A percentile compares a stretch with the other conserved stretches of the same genome.
These are phyloP conservation scores for Gadus chalcogrammus DNA, from an alignment of 2,113 vertebrate genomes.

Conservation along the genomic window DNA sequence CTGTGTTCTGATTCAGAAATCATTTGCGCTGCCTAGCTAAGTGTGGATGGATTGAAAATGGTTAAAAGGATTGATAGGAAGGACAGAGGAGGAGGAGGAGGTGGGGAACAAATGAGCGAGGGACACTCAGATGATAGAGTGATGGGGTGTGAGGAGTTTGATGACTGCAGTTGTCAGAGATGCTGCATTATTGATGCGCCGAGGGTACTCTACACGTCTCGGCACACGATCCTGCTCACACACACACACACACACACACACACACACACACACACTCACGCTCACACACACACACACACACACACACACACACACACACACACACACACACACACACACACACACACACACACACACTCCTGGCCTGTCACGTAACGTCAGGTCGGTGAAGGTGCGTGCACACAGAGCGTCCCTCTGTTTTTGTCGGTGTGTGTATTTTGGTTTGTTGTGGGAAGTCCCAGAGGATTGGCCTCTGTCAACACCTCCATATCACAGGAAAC, in stretches of 20 bases:
- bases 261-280: no score
- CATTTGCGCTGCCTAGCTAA: slow-evolving; percentile 7
- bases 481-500: slow-evolving; percentile 52
- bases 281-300: no score
- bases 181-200: slow-evolving; percentile 68
- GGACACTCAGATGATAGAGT: slow-evolving; percentile 1
- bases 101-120: slow-evolving; percentile 11
- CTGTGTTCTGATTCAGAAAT: slow-evolving; percentile 38
- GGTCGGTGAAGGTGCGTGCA: background rate
- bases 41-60: background rate
- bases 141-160: slow-evolving; percentile 44
- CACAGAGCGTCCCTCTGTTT: background rate
- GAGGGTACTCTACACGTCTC: slow-evolving; percentile 49
- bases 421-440: slow-evolving; percentile 2
- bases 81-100: slow-evolving; percentile 29
- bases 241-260: no score
- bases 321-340: no score
- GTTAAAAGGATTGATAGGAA: slow-evolving; percentile 20
- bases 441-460: slow-evolving; percentile 45
- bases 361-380: slow-evolving; percentile 53
- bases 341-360: slow-evolving; percentile 16
- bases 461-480: slow-evolving; percentile 60
- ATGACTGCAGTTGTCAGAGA: slow-evolving; percentile 57
- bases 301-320: background rate
- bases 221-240: slow-evolving; percentile 2